phyloP scores from a whole-genome alignment of 2,797 vertebrate genomes.

The Hypotaenidia philippensis region DNA sequence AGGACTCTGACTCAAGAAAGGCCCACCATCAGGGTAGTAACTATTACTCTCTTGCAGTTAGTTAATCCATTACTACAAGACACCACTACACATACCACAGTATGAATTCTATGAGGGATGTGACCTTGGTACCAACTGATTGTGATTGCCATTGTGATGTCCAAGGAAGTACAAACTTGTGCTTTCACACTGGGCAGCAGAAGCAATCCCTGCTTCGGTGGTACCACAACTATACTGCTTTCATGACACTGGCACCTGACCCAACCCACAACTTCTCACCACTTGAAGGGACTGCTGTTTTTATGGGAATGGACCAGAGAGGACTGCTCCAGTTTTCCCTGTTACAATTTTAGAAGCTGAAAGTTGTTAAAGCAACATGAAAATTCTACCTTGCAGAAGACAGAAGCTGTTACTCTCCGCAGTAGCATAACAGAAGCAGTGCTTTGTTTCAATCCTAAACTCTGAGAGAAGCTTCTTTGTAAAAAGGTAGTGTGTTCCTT shows the following conservation, averaged over 20 bases:
- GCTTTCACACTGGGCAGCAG: not conserved
- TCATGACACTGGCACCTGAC: not conserved
- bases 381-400: not conserved
- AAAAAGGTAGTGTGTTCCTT: not conserved
- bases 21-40: not conserved
- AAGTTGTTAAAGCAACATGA: not conserved
- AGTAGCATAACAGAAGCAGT: not conserved
- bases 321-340: not conserved
- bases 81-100: not conserved
- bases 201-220: not conserved
- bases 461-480: not conserved
- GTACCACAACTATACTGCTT: not conserved
- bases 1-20: not conserved
- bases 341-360: not conserved
- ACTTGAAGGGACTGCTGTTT: not conserved
- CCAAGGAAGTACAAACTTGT: not conserved
- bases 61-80: not conserved
- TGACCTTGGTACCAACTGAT: not conserved
- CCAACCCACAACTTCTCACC: not conserved
- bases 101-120: not conserved
- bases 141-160: not conserved
- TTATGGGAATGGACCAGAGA: not conserved
- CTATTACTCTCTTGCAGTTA: not conserved
- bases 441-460: not conserved
- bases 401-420: not conserved